Conservation (phyloP, 2,888 invertebrate species). For the Leptarthrus brevirostris region DNA sequence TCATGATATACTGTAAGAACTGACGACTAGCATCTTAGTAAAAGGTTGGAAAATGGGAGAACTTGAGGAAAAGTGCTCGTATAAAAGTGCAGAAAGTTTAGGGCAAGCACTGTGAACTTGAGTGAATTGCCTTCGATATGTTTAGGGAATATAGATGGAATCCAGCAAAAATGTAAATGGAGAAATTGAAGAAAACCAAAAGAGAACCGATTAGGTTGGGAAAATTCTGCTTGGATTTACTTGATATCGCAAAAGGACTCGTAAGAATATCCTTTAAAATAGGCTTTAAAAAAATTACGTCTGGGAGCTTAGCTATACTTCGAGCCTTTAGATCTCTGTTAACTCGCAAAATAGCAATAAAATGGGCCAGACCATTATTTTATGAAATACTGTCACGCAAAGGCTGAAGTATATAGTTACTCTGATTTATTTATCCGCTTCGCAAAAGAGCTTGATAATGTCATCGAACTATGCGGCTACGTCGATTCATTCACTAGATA, state of each 20-base stretch:
- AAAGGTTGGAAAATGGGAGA: neutral
- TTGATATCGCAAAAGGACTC: too few species aligned
- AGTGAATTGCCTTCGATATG: too few species aligned
- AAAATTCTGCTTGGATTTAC: too few species aligned
- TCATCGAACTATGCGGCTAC: too few species aligned
- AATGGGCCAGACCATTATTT: neutral
- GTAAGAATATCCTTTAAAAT: too few species aligned
- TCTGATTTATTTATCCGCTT: neutral
- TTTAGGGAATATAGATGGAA: too few species aligned
- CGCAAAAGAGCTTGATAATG: too few species aligned
- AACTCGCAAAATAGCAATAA: neutral
- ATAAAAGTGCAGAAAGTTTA: too few species aligned
- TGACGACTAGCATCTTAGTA: neutral
- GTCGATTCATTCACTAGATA: too few species aligned
- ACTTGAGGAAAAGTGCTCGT: neutral
- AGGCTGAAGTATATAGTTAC: neutral
- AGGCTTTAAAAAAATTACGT: too few species aligned
- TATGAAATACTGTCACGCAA: constrained; percentile 4
- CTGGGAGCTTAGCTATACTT: too few species aligned
- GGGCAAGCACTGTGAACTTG: neutral
- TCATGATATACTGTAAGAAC: neutral
- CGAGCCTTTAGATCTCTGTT: neutral
- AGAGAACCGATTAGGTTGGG: too few species aligned
- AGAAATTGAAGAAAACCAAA: neutral
- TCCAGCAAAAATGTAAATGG: neutral